Conservation (phyloP, 2,888 invertebrate genomes). For the Hedychridium roseum region DNA sequence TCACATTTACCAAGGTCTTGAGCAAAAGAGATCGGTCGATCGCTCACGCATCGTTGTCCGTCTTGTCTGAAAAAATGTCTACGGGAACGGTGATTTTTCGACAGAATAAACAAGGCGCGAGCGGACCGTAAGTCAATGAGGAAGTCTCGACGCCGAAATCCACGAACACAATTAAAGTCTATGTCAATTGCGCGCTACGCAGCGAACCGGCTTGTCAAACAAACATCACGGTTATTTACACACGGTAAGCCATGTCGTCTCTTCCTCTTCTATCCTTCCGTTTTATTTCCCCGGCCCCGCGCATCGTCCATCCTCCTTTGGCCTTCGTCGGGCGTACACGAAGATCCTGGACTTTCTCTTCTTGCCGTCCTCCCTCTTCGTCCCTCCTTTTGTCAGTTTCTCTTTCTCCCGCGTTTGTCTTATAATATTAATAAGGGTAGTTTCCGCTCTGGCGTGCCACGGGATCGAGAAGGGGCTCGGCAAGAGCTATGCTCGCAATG, state of each 20-base stretch:
- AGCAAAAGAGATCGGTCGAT: too few species aligned
- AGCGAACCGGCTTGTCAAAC: conserved; percentile 37
- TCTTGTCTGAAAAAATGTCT: background rate
- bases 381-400: conserved; percentile 3
- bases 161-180: conserved; percentile 22
- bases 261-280: conserved; percentile 9
- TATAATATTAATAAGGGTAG: conserved; percentile 63
- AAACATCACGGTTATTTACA: conserved; percentile 57
- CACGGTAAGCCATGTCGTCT: conserved; percentile 33
- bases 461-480: conserved; percentile 48
- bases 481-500: conserved; percentile 63
- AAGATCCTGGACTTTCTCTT: too few species aligned
- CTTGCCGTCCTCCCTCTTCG: conserved; percentile 9
- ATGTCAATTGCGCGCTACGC: conserved; percentile 5
- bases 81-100: background rate
- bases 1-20: too few species aligned
- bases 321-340: too few species aligned
- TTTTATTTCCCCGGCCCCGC: too few species aligned
- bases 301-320: conserved; percentile 3
- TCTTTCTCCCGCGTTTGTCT: conserved; percentile 49
- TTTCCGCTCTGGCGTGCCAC: conserved; percentile 54
- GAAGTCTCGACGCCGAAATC: conserved; percentile 10
- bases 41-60: background rate
- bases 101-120: background rate
- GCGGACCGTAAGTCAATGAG: background rate